phyloP scores from a whole-genome alignment of 2,113 vertebrate species.

The Mormoops blainvillei region DNA sequence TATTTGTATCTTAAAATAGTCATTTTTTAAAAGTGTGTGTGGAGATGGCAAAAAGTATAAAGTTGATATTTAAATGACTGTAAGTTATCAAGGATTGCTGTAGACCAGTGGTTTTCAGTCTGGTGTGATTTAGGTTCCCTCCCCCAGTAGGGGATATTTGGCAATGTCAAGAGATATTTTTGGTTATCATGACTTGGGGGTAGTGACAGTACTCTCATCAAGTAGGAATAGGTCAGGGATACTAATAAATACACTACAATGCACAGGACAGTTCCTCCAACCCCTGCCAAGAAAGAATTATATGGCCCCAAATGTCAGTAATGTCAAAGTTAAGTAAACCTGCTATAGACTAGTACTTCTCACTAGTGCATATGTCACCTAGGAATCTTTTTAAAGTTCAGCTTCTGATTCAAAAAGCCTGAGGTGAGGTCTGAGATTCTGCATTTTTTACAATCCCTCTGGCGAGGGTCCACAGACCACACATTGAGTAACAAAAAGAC shows the following conservation, averaged over 20 bases:
- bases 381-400: neutral
- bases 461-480: neutral
- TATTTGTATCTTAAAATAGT: neutral
- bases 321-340: neutral
- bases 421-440: neutral
- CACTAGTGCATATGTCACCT: neutral
- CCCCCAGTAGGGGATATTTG: neutral
- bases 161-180: neutral
- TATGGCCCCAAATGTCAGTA: neutral
- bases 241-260: neutral
- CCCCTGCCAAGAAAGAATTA: neutral
- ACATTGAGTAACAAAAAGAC: neutral
- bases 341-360: neutral
- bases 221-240: neutral
- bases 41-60: neutral
- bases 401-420: neutral
- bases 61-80: neutral
- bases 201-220: neutral
- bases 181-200: neutral
- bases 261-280: neutral
- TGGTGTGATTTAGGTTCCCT: neutral
- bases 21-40: neutral
- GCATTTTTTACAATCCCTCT: neutral
- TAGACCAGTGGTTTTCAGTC: neutral
- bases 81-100: neutral